Evolutionary conservation across 2,113 vertebrate species (phyloP).

Genomic region (Octodon degus): DNA sequence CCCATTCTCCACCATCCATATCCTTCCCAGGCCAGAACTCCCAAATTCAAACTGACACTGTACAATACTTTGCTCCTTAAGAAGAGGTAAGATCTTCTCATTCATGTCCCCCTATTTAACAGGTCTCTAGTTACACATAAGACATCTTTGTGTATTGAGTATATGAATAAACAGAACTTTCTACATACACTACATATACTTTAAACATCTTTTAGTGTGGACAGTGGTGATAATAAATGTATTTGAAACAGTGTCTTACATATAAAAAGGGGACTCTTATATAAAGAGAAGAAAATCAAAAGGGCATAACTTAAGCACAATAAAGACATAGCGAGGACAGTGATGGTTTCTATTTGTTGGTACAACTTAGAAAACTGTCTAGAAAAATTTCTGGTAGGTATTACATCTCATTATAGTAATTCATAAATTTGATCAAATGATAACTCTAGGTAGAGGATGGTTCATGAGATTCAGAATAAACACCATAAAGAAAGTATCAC

Average conservation of each 20-base stretch:
- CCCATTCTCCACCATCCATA: background rate
- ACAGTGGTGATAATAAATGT: background rate
- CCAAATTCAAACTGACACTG: background rate
- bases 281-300: background rate
- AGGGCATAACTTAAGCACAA: background rate
- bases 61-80: background rate
- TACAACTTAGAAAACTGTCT: slow-evolving; percentile 61
- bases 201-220: background rate
- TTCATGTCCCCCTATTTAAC: background rate
- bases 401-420: slow-evolving; percentile 16
- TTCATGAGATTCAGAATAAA: slow-evolving; percentile 52
- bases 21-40: background rate
- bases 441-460: background rate
- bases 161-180: background rate
- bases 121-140: background rate
- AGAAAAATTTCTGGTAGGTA: slow-evolving; percentile 57
- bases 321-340: background rate
- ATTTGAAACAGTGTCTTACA: background rate
- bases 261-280: too few relatives aligned
- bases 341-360: slow-evolving; percentile 19
- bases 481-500: slow-evolving; percentile 17
- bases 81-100: background rate
- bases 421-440: slow-evolving; percentile 35
- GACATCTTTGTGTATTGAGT: background rate
- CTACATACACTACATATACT: background rate